Evolutionary conservation across 2,113 vertebrate species (phyloP), one percentile per base, ranked within the genome.

Genomic region (Nestor notabilis): DNA sequence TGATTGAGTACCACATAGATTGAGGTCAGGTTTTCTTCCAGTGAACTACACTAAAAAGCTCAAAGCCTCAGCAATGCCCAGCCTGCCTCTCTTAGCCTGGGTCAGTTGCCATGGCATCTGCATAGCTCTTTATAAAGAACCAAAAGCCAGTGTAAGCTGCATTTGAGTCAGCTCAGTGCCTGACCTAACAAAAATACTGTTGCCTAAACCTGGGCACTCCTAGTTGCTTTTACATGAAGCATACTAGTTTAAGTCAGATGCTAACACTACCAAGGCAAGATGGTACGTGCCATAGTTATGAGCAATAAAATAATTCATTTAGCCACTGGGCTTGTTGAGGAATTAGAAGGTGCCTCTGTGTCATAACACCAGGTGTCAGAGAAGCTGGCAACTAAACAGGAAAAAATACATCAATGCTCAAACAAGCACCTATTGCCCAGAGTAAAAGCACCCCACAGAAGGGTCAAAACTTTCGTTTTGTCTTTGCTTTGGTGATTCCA

Each of bases 101-200:
- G 92, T 81, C 79, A 83, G 80, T 90, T 97, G 83, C 88, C 86
- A 89, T 90, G 83, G 83, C 64, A 87, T 65, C 86, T 83, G 69
- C 47, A 52, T 8, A 78, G 79, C 64, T 81, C 76, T 93, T 88
- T 47, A 33, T 31, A 89, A 76, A 47, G 68, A 77, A 17, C 50
- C 55, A 78, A 83, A 81, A 93, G 52, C 33, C 80, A 90, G 2
- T 8, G 20, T 33, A 50, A 88, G 50, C 64, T 55, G 41, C 20
- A 56, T 84, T 29, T 77, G 78, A 91, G 49, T 53, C 84, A 91
- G 84, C 84, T 78, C 46, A 31, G 39, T 78, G 85, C 68, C 64
- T 60, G 47, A 88, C 33, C 76, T 75, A 63, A 60, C 35, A 86
- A 74, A 83, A 92, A 53, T 27, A 66, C 24, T 46, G 8, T 37